Percentiles rank a stretch among this genome's conserved stretches.
These are phyloP conservation scores for Cyphomyrus plagiostoma DNA, from an alignment of 2,113 vertebrate genomes.

Conservation along the genomic window DNA sequence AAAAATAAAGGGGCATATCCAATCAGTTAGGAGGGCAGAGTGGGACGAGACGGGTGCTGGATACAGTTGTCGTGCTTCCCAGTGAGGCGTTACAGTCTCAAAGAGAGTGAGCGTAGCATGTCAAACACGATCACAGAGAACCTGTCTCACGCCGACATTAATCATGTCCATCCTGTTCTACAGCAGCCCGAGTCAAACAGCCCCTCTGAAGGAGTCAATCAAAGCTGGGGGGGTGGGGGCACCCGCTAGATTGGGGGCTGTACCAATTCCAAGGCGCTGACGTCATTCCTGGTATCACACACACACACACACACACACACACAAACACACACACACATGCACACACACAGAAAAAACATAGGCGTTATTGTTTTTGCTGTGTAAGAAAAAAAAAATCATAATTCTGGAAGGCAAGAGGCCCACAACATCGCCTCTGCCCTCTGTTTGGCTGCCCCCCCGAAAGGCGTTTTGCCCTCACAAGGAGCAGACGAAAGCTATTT, in stretches of 20 bases:
- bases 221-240: neutral
- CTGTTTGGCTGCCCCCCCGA: constrained; percentile 11
- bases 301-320: neutral
- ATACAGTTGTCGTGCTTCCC: constrained; percentile 35
- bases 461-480: neutral
- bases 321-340: neutral
- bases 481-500: constrained; percentile 44
- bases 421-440: neutral
- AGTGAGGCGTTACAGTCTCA: constrained; percentile 35
- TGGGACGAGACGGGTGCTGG: neutral
- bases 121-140: constrained; percentile 50
- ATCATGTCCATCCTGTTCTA: constrained; percentile 1
- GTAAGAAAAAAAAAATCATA: neutral
- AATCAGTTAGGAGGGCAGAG: neutral
- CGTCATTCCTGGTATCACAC: neutral
- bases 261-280: neutral
- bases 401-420: constrained; percentile 33
- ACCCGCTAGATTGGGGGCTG: neutral
- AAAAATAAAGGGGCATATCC: constrained; percentile 30
- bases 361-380: neutral
- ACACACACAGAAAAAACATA: neutral
- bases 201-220: neutral
- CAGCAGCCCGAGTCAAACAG: neutral
- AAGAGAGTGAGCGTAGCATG: constrained; percentile 39
- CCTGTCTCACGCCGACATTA: constrained; percentile 29